These are phyloP conservation scores for Matsumurasca onukii DNA, from an alignment of 1,140 invertebrate genomes.

Conservation along the genomic window DNA sequence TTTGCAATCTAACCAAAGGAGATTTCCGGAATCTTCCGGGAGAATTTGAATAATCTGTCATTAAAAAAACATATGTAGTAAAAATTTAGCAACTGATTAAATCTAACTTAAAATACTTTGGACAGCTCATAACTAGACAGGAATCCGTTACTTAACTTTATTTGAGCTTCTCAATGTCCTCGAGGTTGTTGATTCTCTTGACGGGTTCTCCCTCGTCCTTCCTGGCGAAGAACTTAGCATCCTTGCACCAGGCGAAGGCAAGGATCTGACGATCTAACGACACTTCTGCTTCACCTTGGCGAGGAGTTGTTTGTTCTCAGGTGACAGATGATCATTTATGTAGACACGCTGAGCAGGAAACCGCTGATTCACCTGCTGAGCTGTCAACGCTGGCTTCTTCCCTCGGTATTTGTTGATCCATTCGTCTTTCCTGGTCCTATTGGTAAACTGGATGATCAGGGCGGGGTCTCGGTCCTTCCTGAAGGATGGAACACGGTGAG, in stretches of 20 bases:
- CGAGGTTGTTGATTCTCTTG: not conserved
- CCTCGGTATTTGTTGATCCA: not conserved
- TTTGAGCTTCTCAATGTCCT: constrained; percentile 1
- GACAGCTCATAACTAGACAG: no score
- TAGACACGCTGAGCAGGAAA: not conserved
- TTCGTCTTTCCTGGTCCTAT: not conserved
- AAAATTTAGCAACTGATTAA: no score
- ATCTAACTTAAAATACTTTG: no score
- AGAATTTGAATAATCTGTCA: no score
- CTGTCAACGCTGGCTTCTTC: constrained; percentile 1
- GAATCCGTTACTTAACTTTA: no score
- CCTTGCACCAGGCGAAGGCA: not conserved
- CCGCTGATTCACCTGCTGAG: not conserved
- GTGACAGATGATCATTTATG: constrained; percentile 1
- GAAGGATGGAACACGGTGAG: constrained; percentile 1
- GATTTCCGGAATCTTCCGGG: no score
- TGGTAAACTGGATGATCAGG: constrained; percentile 8
- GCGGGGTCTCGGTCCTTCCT: not conserved
- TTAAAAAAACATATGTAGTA: no score
- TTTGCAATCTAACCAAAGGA: no score
- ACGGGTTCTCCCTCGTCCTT: not conserved
- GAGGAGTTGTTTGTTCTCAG: not conserved
- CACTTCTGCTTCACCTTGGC: constrained; percentile 2
- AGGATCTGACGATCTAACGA: not conserved
- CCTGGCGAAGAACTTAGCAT: not conserved